Conservation (phyloP, 1,140 invertebrate species). For the Drosophila repleta region DNA sequence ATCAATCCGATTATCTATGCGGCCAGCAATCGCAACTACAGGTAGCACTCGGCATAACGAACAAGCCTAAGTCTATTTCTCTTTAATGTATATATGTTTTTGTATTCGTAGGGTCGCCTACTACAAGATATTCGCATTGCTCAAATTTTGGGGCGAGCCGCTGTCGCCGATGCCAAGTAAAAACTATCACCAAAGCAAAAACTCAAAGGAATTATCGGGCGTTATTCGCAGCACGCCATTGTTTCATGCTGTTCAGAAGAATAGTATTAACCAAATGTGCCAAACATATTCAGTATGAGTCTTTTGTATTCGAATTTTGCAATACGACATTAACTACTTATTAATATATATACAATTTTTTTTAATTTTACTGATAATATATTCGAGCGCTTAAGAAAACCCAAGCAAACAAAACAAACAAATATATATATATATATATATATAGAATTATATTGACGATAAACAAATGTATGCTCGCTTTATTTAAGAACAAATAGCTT, state of each 20-base stretch:
- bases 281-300: slow-evolving; percentile 83
- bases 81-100: background rate
- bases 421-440: slow-evolving; percentile 31
- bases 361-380: slow-evolving; percentile 28
- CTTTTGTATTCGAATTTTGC: slow-evolving; percentile 54
- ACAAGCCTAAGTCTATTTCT: background rate
- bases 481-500: background rate
- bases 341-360: slow-evolving; percentile 28
- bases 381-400: slow-evolving; percentile 30
- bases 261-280: slow-evolving; percentile 82
- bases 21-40: slow-evolving; percentile 92
- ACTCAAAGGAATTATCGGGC: slow-evolving; percentile 79
- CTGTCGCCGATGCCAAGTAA: slow-evolving; percentile 81
- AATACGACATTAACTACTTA: slow-evolving; percentile 57
- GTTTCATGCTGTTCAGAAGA: slow-evolving; percentile 76
- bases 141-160: slow-evolving; percentile 83
- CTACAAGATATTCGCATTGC: slow-evolving; percentile 72
- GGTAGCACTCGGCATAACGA: slow-evolving; percentile 38
- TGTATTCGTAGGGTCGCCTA: slow-evolving; percentile 66
- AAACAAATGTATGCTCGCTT: background rate
- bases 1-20: slow-evolving; percentile 95
- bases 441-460: slow-evolving; percentile 14
- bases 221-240: slow-evolving; percentile 79
- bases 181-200: slow-evolving; percentile 82
- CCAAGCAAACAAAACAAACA: slow-evolving; percentile 36